Percentiles rank a stretch among this genome's conserved stretches.
Evolutionary conservation across 2,888 invertebrate genomes (phyloP).

Genomic region (Agrotis segetum): DNA sequence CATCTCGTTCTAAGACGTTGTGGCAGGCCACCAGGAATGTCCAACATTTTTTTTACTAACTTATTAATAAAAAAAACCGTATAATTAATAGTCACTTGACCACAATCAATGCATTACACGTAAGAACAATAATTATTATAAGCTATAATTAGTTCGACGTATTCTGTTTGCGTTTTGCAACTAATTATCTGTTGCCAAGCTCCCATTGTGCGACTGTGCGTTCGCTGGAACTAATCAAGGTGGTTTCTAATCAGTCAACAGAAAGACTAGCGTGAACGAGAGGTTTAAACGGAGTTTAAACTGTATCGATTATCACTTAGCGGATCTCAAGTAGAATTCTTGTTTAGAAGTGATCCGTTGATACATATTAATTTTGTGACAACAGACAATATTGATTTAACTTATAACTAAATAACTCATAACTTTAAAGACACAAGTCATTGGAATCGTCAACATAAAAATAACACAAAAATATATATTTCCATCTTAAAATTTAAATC

Average conservation of each 20-base stretch:
- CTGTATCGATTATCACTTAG: too few species aligned
- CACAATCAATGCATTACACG: conserved; percentile 23
- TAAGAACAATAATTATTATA: conserved; percentile 33
- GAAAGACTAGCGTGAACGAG: not conserved
- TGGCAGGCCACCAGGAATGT: too few species aligned
- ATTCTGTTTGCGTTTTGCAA: conserved; percentile 53
- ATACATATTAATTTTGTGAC: too few species aligned
- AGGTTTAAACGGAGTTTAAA: not conserved
- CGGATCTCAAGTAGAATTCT: too few species aligned
- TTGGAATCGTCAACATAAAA: too few species aligned
- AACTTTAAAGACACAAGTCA: too few species aligned
- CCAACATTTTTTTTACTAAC: not conserved
- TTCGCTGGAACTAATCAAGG: conserved; percentile 66
- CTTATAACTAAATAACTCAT: too few species aligned
- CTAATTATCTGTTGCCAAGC: conserved; percentile 59
- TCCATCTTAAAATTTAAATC: too few species aligned
- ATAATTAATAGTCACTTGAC: conserved; percentile 20
- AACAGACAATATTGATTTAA: too few species aligned
- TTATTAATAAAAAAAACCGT: not conserved
- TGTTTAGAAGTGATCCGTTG: too few species aligned
- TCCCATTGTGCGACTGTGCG: conserved; percentile 49
- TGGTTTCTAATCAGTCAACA: conserved; percentile 56
- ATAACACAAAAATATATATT: too few species aligned
- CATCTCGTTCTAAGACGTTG: too few species aligned
- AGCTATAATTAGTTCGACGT: conserved; percentile 50